Conservation (phyloP, 1,140 invertebrate species). For the Lordiphosa collinella region DNA sequence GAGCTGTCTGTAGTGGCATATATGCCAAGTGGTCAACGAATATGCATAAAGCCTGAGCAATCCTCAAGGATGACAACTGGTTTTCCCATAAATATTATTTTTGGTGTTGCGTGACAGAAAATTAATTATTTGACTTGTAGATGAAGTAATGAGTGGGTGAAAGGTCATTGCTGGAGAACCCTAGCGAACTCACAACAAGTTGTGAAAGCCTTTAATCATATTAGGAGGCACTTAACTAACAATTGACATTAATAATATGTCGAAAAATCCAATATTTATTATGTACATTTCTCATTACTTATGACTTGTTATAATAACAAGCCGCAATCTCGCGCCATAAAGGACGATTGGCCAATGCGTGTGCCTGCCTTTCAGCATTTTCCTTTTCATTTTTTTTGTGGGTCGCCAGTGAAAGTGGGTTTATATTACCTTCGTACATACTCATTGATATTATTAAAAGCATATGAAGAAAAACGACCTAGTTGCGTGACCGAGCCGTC, state of each 20-base stretch:
- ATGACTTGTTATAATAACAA: conserved; percentile 56
- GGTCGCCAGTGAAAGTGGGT: conserved; percentile 32
- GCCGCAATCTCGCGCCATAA: conserved; percentile 41
- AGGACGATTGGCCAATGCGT: conserved; percentile 43
- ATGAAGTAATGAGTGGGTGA: too few relatives aligned
- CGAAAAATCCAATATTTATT: conserved; percentile 17
- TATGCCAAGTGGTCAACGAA: too few relatives aligned
- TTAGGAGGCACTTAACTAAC: conserved; percentile 1
- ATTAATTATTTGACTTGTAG: too few relatives aligned
- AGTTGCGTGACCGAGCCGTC: conserved; percentile 56
- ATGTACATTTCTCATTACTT: conserved; percentile 31
- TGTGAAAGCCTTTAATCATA: neutral
- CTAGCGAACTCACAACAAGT: too few relatives aligned
- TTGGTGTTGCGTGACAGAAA: too few relatives aligned
- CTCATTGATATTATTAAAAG: conserved; percentile 53
- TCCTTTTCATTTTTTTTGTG: conserved; percentile 7
- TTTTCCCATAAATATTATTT: too few relatives aligned
- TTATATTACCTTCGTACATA: conserved; percentile 16
- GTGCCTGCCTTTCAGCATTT: conserved; percentile 22
- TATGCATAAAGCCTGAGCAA: too few relatives aligned
- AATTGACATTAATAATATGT: conserved; percentile 9
- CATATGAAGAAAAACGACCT: conserved; percentile 70
- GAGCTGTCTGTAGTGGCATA: conserved; percentile 1
- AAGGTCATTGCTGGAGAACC: too few relatives aligned
- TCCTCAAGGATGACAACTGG: too few relatives aligned